These are phyloP conservation scores for Ceratosolen fusciceps DNA, from an alignment of 1,140 invertebrate genomes.

Conservation along the genomic window DNA sequence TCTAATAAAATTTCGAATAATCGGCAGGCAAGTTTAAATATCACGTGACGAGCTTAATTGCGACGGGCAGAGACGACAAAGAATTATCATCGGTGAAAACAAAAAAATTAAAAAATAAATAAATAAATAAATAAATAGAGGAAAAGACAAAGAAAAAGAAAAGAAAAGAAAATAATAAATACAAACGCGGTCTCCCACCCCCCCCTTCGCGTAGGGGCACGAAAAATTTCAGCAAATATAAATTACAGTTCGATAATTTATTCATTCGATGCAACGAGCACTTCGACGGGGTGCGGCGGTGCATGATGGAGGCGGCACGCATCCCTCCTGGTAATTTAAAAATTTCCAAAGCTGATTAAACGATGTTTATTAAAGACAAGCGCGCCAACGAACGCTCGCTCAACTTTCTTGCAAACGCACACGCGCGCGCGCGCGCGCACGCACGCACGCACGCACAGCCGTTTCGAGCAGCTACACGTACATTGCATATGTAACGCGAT, in stretches of 20 bases:
- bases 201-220: neutral
- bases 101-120: constrained; percentile 27
- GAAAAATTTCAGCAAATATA: constrained; percentile 47
- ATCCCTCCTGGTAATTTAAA: constrained; percentile 15
- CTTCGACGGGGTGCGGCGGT: constrained; percentile 9
- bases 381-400: neutral
- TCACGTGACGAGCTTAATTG: constrained; percentile 40
- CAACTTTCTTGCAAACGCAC: too few relatives aligned
- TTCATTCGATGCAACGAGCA: constrained; percentile 41
- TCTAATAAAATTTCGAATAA: constrained; percentile 45
- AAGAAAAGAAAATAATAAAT: too few relatives aligned
- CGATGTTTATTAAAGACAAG: constrained; percentile 6
- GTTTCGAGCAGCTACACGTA: constrained; percentile 32
- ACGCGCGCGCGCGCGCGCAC: constrained; percentile 16
- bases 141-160: too few relatives aligned
- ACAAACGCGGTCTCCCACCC: too few relatives aligned
- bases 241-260: constrained; percentile 46
- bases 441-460: constrained; percentile 36
- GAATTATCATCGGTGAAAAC: constrained; percentile 23
- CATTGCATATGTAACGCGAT: constrained; percentile 56
- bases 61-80: constrained; percentile 41
- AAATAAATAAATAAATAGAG: too few relatives aligned
- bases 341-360: neutral
- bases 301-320: neutral
- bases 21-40: constrained; percentile 40